Evolutionary conservation across 2,797 vertebrate genomes (phyloP).

Genomic region (Hypotaenidia philippensis): DNA sequence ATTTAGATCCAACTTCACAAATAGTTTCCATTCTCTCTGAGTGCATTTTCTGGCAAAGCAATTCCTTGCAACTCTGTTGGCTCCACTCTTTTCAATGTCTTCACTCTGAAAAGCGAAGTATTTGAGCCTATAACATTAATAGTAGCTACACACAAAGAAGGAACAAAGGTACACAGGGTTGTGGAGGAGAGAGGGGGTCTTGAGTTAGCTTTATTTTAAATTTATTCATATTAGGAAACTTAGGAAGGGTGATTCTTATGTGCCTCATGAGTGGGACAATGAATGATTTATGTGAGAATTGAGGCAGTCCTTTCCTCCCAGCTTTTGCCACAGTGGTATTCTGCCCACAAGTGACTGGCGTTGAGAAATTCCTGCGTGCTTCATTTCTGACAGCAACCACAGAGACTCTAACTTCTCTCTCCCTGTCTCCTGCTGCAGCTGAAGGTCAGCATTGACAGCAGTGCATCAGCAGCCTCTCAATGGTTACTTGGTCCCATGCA

Average conservation of each 20-base stretch:
- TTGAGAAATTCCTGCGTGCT: not conserved
- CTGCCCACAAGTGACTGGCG: not conserved
- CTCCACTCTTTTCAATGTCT: not conserved
- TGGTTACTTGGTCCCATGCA: not conserved
- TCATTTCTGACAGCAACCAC: not conserved
- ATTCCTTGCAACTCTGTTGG: not conserved
- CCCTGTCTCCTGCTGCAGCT: not conserved
- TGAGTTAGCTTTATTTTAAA: not conserved
- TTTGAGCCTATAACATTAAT: not conserved
- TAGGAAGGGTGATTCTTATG: not conserved
- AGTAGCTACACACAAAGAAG: not conserved
- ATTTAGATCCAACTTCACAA: constrained; percentile 22
- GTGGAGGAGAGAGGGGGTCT: not conserved
- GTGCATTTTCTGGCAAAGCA: constrained; percentile 1
- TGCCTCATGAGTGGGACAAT: not conserved
- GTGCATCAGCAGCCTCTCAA: not conserved
- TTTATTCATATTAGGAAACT: not conserved
- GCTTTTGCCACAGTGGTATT: not conserved
- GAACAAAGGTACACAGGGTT: not conserved
- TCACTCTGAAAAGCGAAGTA: not conserved
- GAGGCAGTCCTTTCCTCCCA: not conserved
- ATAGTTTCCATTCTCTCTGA: constrained; percentile 50
- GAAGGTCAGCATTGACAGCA: not conserved
- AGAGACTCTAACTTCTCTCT: not conserved
- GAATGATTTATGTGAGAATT: not conserved